phyloP scores from a whole-genome alignment of 2,797 vertebrate genomes.

The Epinephelus malabaricus region DNA sequence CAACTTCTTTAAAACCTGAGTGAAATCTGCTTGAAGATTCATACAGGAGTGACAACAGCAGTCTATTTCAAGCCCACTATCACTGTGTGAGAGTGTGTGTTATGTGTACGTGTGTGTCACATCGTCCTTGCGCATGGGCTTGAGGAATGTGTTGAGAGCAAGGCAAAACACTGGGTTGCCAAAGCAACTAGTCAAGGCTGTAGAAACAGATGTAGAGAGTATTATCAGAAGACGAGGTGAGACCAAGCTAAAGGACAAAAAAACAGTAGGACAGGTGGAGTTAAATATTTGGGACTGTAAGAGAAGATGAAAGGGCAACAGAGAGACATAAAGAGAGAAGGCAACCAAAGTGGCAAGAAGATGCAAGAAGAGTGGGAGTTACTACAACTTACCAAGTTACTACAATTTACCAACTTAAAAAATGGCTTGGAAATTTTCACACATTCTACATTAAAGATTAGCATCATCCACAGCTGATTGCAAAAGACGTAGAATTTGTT shows the following conservation, averaged over 20 bases:
- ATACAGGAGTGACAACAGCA: constrained; percentile 49
- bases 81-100: constrained; percentile 42
- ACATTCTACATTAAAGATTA: not conserved
- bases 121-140: constrained; percentile 79
- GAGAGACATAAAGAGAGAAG: not conserved
- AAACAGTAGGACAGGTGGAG: constrained; percentile 20
- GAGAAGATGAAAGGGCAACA: not conserved
- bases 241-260: not conserved
- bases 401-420: no score
- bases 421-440: no score
- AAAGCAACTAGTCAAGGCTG: constrained; percentile 78
- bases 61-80: constrained; percentile 69
- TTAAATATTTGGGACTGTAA: not conserved
- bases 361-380: not conserved
- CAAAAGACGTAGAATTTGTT: not conserved
- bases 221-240: constrained; percentile 44
- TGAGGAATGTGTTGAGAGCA: constrained; percentile 82
- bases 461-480: not conserved
- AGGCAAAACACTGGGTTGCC: constrained; percentile 83
- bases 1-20: constrained; percentile 21
- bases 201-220: constrained; percentile 43
- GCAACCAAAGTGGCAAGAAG: not conserved
- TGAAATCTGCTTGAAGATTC: constrained; percentile 54
- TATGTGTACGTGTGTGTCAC: constrained; percentile 64
- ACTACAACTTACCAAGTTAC: no score